Evolutionary conservation across 2,797 vertebrate genomes (phyloP), one percentile per base, ranked within the genome.

Genomic region (Erpetoichthys calabaricus): DNA sequence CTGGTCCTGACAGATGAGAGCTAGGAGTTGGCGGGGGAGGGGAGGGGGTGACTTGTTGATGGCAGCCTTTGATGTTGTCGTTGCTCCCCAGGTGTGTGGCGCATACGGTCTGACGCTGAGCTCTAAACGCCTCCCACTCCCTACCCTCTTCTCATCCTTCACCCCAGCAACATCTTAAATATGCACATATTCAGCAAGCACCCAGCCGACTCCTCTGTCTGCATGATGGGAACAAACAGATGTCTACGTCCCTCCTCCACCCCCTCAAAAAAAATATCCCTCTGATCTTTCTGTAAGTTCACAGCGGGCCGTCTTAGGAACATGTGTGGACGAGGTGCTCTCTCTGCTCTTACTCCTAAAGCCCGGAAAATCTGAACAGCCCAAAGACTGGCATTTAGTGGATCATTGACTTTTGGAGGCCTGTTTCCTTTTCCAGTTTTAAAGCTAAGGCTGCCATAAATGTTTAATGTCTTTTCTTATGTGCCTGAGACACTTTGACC

Each of bases 221-320:
- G 10, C 64, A 70, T 74, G 82, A 86, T 77, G 67, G 78, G 76
- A 81, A 75, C 79, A 79, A 86, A 83, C 83, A 85, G 82, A 85
- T 84, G 84, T 85, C 77, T 75, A 78, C 81, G 78, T 79, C 74
- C 75, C 65, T 73, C 74, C 79, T 74, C 78, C 73, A 75, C 75
- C 69, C 53, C 41, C 4, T 41, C n/a, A 4, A 25, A 4, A 41
- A 8, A n/a, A 54, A n/a, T 5, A 54, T 6, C 51, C 51, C 51
- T 41, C 51, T 53, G 8, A 9, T n/a, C 51, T 53, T 53, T 41
- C 42, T 10, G 44, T 69, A 74, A 73, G 68, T 25, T 25, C 25
- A 25, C 25, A 25, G 25, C 25, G 25, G 25, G 25, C 25, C 25
- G 25, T 25, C 25, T 25, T 25, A 25, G 25, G 25, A 25, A 25